Evolutionary conservation across 2,113 vertebrate genomes (phyloP), one percentile per base, ranked within the genome.

Genomic region (Zosterops hypoxanthus): DNA sequence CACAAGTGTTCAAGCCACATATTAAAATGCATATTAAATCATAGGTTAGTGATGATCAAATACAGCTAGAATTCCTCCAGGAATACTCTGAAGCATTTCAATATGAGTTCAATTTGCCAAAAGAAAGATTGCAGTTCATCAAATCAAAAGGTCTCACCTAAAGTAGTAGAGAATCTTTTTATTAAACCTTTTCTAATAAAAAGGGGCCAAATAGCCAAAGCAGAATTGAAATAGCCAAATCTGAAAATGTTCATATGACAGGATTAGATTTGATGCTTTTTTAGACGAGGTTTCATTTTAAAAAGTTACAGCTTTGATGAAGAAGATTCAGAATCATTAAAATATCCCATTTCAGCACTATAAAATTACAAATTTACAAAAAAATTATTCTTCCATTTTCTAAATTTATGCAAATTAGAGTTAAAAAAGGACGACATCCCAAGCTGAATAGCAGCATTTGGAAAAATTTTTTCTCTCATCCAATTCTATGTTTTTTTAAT

Each of bases 401-500:
- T 81, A 90, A 81, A 64, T 86, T 12, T 78, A 90, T 90, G 28
- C 41, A 83, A 81, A 90, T 90, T 64, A n/a, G 4, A 49, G 8
- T 52, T 49, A 0, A 44, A 28, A 80, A 47, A 52, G 8, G 7
- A 49, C 13, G 72, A 44, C 60, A 82, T 39, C 83, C 34, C 53
- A 73, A 92, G 11, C 11, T 75, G 9, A 83, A 83, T 4, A 29
- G 6, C 34, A 70, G 18, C 11, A 52, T 49, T 73, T 71, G 70
- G 34, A 77, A 94, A 86, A 46, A 31, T 6, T 1, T n/a, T 28
- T 7, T 92, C 65, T 75, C 23, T 78, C 19, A n/a, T 28, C 14
- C 0, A 0, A 75, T 33, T 2, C 4, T 56, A 2, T 12, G 41
- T 36, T 76, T 75, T 81, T 64, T 26, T 5, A 36, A 36, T 50